A percentile compares a stretch with the other conserved stretches of the same genome.
phyloP scores from a whole-genome alignment of 2,888 invertebrate species.

The Hermaeophaga mercurialis region DNA sequence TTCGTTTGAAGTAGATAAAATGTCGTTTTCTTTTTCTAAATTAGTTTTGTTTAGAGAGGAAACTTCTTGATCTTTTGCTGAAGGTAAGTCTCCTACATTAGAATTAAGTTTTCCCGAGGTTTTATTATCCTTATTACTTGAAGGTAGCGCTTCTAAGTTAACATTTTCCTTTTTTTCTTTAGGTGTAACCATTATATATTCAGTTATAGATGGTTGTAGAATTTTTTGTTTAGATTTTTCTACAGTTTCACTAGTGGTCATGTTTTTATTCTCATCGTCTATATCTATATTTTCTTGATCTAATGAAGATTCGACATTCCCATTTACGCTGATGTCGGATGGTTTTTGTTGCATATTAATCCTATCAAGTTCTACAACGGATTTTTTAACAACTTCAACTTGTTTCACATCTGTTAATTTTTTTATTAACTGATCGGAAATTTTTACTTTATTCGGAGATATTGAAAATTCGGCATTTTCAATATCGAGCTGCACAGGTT shows the following conservation, averaged over 20 bases:
- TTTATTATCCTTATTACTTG: background rate
- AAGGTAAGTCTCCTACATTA: background rate
- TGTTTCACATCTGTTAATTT: constrained; percentile 44
- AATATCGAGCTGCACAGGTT: constrained; percentile 48
- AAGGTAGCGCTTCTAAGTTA: background rate
- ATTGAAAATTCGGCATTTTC: constrained; percentile 46
- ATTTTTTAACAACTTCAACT: constrained; percentile 30
- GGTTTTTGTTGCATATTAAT: background rate
- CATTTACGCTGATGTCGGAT: background rate
- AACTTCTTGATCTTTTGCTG: no score
- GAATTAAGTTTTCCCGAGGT: background rate
- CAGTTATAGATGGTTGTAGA: constrained; percentile 17
- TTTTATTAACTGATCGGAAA: constrained; percentile 52
- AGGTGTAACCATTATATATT: constrained; percentile 10
- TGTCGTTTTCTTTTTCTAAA: no score
- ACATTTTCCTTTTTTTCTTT: background rate
- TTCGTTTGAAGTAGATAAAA: no score
- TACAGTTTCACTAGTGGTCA: background rate
- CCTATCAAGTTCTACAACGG: background rate
- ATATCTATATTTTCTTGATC: background rate
- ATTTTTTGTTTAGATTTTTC: constrained; percentile 7
- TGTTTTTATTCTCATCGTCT: background rate
- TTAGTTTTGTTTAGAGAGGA: no score
- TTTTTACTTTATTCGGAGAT: constrained; percentile 50
- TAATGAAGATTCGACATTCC: background rate